These are phyloP conservation scores for Mactra quadrangularis DNA, from an alignment of 1,140 invertebrate genomes.

Conservation along the genomic window DNA sequence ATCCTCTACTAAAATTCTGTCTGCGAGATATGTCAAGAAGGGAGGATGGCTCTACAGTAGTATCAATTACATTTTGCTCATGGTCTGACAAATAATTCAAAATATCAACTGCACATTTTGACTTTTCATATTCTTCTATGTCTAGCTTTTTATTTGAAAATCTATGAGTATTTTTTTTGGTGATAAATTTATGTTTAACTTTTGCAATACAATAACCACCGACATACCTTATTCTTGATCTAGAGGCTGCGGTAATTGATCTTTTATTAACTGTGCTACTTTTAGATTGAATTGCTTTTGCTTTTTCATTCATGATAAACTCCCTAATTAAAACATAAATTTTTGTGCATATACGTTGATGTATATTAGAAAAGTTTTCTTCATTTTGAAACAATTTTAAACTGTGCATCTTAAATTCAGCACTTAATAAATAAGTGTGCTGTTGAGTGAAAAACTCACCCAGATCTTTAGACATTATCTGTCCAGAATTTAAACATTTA, in stretches of 20 bases:
- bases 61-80: background rate
- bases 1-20: constrained; percentile 34
- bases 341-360: constrained; percentile 1
- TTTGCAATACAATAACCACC: too few relatives aligned
- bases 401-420: constrained; percentile 4
- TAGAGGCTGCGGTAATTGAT: too few relatives aligned
- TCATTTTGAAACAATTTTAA: too few relatives aligned
- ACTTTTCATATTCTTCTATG: too few relatives aligned
- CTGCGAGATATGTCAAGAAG: constrained; percentile 15
- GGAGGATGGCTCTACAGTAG: constrained; percentile 16
- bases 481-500: too few relatives aligned
- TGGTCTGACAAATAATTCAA: too few relatives aligned
- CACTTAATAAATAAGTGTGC: background rate
- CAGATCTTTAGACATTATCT: constrained; percentile 10
- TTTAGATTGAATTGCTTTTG: background rate
- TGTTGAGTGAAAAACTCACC: background rate
- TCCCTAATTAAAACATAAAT: constrained; percentile 2
- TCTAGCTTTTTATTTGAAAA: background rate
- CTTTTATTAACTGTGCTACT: too few relatives aligned
- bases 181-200: constrained; percentile 7
- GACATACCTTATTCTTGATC: too few relatives aligned
- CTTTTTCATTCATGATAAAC: too few relatives aligned
- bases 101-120: constrained; percentile 17
- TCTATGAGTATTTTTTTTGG: constrained; percentile 7
- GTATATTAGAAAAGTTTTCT: background rate